These are phyloP conservation scores for Rhagonycha lutea DNA, from an alignment of 2,888 invertebrate species.

Conservation along the genomic window DNA sequence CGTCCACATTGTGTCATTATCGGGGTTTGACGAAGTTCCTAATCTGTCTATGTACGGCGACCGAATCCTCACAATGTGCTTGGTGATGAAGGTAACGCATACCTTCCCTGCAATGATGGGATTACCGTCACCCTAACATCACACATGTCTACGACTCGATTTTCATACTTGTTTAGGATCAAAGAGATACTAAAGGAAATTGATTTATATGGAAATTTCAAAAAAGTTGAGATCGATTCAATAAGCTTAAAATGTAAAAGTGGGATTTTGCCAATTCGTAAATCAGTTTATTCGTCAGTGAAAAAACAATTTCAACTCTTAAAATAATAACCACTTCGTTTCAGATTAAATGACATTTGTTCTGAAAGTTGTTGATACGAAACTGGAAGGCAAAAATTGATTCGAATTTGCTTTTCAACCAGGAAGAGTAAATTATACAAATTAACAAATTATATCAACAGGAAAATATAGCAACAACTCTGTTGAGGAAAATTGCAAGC, in stretches of 20 bases:
- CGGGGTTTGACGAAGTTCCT: constrained; percentile 45
- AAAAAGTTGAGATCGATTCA: background rate
- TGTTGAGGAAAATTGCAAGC: background rate
- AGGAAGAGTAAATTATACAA: background rate
- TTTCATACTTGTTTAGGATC: constrained; percentile 20
- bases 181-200: constrained; percentile 7
- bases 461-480: background rate
- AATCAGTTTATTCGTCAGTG: background rate
- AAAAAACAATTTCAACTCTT: background rate
- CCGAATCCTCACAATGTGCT: constrained; percentile 46
- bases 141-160: constrained; percentile 27
- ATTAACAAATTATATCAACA: background rate
- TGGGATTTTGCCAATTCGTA: background rate
- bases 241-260: background rate
- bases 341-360: background rate
- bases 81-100: constrained; percentile 41
- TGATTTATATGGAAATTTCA: background rate
- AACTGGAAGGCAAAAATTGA: background rate
- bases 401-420: too few species aligned
- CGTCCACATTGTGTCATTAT: constrained; percentile 42
- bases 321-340: background rate
- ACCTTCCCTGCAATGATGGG: constrained; percentile 44
- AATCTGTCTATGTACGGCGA: constrained; percentile 50
- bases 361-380: background rate
- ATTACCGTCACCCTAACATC: constrained; percentile 42